A percentile compares a stretch with the other conserved stretches of the same genome.
Evolutionary conservation across 2,113 vertebrate genomes (phyloP).

Genomic region (Drymodes brunneopygia): DNA sequence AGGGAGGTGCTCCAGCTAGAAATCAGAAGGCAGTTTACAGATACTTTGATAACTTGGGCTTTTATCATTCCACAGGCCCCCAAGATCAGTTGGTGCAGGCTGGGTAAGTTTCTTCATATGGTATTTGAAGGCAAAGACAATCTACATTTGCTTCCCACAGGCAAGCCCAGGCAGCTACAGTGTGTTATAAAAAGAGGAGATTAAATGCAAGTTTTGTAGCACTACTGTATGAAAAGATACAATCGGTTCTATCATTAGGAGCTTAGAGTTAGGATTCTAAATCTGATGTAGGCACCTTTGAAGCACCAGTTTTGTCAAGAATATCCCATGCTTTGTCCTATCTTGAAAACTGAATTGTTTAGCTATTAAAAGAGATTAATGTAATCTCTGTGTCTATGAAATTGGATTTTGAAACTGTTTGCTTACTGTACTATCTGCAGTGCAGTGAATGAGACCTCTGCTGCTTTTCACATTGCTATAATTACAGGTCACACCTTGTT

Average conservation of each 20-base stretch:
- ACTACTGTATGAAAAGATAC: slow-evolving; percentile 41
- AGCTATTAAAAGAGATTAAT: slow-evolving; percentile 55
- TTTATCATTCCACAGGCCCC: slow-evolving; percentile 41
- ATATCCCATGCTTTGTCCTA: slow-evolving; percentile 37
- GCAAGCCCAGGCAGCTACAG: slow-evolving; percentile 51
- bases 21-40: slow-evolving; percentile 24
- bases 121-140: slow-evolving; percentile 45
- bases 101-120: background rate
- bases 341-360: slow-evolving; percentile 56
- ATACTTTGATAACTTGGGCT: slow-evolving; percentile 37
- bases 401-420: slow-evolving; percentile 50
- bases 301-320: slow-evolving; percentile 35
- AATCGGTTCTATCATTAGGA: background rate
- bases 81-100: slow-evolving; percentile 29
- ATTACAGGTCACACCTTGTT: background rate
- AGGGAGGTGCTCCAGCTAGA: slow-evolving; percentile 34
- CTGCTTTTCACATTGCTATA: background rate
- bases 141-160: slow-evolving; percentile 48
- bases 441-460: background rate
- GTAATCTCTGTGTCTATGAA: slow-evolving; percentile 53
- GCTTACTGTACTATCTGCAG: background rate
- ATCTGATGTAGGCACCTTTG: slow-evolving; percentile 33
- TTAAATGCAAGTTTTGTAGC: slow-evolving; percentile 22
- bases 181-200: slow-evolving; percentile 8
- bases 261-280: slow-evolving; percentile 24